Evolutionary conservation across 2,888 invertebrate genomes (phyloP), one percentile per base, ranked within the genome.

Genomic region (Hecatera dysodea): DNA sequence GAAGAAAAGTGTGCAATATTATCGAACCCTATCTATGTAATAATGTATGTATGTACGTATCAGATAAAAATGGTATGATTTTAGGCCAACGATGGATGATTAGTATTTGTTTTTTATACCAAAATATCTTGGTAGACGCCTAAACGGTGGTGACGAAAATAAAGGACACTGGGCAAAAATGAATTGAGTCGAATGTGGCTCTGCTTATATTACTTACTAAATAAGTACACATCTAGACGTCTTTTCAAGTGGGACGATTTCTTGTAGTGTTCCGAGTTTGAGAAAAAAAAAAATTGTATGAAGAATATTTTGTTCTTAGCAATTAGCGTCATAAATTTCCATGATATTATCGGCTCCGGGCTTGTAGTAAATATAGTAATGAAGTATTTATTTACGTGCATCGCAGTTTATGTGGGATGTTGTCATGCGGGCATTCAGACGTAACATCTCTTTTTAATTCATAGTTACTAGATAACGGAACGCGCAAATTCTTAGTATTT

Each of bases 61-160:
- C 78, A 29, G 72, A 78, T 74, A 61, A 78, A 55, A 27, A 39
- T 42, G 22, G 11, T 33, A 42, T 2, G 53, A 77, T 55, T 69
- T 56, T 55, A 6, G 27, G 2, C 9, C n/a, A 8, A 22, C 50
- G 36, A 36, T 78, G 22, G 42, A 57, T n/a, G 44, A 29, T 12
- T 19, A 27, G 19, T 36, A 11, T 12, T 3, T 22, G 9, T 50
- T 29, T 57, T 29, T 4, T n/a, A 12, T 15, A 50, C 15, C 2
- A 59, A 74, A 74, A 50, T 27, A 63, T 19, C 17, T 29, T 42
- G 11, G 11, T 46, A 44, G 11, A 42, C n/a, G n/a, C n/a, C 39
- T 19, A 8, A 19, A 15, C 1, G 39, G 39, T 44, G 8, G 29
- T 7, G 11, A 50, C 24, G 4, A n/a, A 69, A 42, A 7, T 24